Percentiles rank a stretch among this genome's conserved stretches.
Conservation (phyloP, 2,888 invertebrate species). For the Nasonovia ribisnigri region DNA sequence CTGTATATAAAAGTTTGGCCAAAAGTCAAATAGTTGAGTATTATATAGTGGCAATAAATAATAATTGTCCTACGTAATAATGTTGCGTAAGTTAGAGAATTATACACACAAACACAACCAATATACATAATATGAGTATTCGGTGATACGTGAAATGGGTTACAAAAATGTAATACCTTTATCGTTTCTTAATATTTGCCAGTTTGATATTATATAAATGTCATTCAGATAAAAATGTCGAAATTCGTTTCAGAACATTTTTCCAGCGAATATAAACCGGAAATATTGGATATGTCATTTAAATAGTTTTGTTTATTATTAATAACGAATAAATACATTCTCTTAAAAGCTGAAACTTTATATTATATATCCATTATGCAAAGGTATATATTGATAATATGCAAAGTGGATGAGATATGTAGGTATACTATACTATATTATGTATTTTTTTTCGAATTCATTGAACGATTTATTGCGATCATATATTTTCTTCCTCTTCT, state of each 20-base stretch:
- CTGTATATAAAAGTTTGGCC: not conserved
- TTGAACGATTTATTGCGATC: not conserved
- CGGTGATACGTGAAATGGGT: not conserved
- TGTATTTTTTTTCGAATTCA: not conserved
- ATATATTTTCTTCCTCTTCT: not conserved
- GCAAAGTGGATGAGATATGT: not conserved
- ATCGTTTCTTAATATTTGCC: not conserved
- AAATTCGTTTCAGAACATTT: not conserved
- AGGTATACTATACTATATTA: not conserved
- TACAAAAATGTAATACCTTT: not conserved
- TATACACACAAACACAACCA: not conserved
- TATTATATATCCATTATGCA: not conserved
- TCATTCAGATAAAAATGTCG: not conserved
- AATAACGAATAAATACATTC: not conserved
- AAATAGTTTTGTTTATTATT: constrained; percentile 5
- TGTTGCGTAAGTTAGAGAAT: not conserved
- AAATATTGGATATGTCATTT: not conserved
- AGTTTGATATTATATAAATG: not conserved
- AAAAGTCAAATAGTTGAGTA: not conserved
- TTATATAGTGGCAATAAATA: not conserved
- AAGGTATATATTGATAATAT: not conserved
- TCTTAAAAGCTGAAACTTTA: not conserved
- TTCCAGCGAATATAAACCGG: not conserved
- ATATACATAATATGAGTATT: not conserved
- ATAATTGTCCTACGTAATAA: not conserved